Evolutionary conservation across 64 coral and sea anemone genomes (phyloP).

Genomic region (Orbicella faveolata): DNA sequence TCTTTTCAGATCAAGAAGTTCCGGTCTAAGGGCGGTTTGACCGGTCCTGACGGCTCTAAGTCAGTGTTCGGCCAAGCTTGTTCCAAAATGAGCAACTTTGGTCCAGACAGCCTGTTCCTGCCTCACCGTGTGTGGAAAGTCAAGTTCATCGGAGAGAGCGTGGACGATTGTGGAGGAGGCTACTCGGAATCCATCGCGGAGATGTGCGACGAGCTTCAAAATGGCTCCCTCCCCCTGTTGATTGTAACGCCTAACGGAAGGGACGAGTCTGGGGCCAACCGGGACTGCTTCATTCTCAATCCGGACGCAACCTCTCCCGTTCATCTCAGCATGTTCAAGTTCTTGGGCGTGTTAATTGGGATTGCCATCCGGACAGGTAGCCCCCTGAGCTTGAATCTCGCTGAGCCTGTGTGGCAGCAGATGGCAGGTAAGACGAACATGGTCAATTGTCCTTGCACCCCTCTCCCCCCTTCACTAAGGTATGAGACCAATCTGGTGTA

Average conservation of each 20-base stretch:
- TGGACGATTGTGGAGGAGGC: conserved; percentile 98
- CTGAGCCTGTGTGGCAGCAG: conserved; percentile 97
- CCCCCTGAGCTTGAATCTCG: conserved; percentile 90
- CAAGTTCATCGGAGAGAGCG: conserved; percentile 97
- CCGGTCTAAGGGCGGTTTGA: conserved; percentile 86
- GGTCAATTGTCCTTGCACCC: background rate
- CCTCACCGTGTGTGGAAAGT: conserved; percentile 97
- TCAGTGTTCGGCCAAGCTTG: conserved; percentile 97
- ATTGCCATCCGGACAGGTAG: conserved; percentile 97
- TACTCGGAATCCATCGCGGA: conserved; percentile 98
- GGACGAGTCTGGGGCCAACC: conserved; percentile 96
- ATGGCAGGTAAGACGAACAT: conserved; percentile 62
- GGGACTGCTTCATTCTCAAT: conserved; percentile 97
- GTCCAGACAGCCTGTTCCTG: conserved; percentile 78
- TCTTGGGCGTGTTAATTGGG: conserved; percentile 88
- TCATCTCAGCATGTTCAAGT: conserved; percentile 89
- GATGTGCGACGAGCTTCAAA: conserved; percentile 99
- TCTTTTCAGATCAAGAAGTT: conserved; percentile 81
- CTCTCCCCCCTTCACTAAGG: too few species aligned
- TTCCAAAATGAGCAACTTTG: conserved; percentile 87
- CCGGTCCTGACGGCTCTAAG: conserved; percentile 87
- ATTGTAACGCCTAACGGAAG: conserved; percentile 97
- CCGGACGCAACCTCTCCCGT: conserved; percentile 69
- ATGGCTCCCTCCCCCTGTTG: conserved; percentile 91
- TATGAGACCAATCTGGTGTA: too few species aligned